These are phyloP conservation scores for Cantharis rustica DNA, from an alignment of 2,888 invertebrate species.

Conservation along the genomic window DNA sequence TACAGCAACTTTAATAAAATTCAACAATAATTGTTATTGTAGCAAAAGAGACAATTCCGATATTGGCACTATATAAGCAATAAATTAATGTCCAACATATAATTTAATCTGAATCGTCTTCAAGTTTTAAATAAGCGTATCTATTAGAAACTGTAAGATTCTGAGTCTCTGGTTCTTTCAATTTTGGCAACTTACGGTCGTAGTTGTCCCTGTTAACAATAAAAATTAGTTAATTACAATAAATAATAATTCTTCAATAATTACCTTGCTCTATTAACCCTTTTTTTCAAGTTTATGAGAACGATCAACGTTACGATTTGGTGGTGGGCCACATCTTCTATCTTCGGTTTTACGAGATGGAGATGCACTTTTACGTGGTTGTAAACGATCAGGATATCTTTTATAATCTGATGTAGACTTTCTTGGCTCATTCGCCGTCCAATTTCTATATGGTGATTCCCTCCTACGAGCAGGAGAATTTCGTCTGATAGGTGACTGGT, in stretches of 20 bases:
- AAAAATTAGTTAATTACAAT: neutral
- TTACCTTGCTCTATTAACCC: slow-evolving; percentile 15
- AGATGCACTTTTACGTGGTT: slow-evolving; percentile 22
- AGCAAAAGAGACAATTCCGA: slow-evolving; percentile 37
- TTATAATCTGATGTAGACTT: neutral
- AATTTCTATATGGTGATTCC: slow-evolving; percentile 10
- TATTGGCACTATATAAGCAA: slow-evolving; percentile 41
- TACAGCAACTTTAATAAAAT: slow-evolving; percentile 23
- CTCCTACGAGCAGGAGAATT: slow-evolving; percentile 23
- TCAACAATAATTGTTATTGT: slow-evolving; percentile 26
- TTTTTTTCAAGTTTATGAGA: slow-evolving; percentile 16
- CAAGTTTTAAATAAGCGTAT: slow-evolving; percentile 74
- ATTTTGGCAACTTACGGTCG: slow-evolving; percentile 69
- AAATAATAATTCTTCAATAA: neutral
- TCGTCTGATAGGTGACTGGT: slow-evolving; percentile 10
- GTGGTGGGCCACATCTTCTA: slow-evolving; percentile 14
- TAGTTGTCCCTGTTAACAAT: slow-evolving; percentile 31
- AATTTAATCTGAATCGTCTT: slow-evolving; percentile 50
- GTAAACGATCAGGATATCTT: slow-evolving; percentile 13
- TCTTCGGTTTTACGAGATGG: slow-evolving; percentile 28
- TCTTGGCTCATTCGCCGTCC: slow-evolving; percentile 14
- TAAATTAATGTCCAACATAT: slow-evolving; percentile 28
- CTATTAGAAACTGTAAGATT: slow-evolving; percentile 78
- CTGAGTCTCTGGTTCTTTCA: slow-evolving; percentile 75
- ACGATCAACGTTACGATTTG: slow-evolving; percentile 9